Percentiles rank a stretch among this genome's conserved stretches.
Evolutionary conservation across 64 coral and sea anemone genomes (phyloP).

Genomic region (Stylophora pistillata): DNA sequence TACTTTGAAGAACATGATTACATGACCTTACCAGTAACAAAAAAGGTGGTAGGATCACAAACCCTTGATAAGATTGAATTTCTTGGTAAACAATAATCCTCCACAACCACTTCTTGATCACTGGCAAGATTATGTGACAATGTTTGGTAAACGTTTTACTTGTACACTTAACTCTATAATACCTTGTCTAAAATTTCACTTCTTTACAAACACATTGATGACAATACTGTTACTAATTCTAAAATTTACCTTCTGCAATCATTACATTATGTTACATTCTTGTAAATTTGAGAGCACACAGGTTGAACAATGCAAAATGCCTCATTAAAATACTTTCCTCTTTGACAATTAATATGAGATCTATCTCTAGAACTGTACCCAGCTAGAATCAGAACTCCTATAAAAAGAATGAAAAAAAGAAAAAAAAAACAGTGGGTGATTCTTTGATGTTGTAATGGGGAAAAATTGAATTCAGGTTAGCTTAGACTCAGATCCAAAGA

Average conservation of each 20-base stretch:
- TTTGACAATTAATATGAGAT: neutral
- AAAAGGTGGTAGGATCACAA: too few relatives aligned
- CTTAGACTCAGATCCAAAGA: too few relatives aligned
- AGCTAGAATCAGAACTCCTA: slow-evolving; percentile 47
- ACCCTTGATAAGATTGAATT: too few relatives aligned
- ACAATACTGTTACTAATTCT: neutral
- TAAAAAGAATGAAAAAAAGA: slow-evolving; percentile 7
- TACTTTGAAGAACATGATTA: too few relatives aligned
- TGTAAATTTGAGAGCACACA: neutral
- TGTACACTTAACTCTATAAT: too few relatives aligned
- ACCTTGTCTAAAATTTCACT: too few relatives aligned
- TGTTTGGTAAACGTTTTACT: too few relatives aligned
- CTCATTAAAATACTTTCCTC: slow-evolving; percentile 7
- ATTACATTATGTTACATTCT: neutral
- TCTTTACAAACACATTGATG: too few relatives aligned
- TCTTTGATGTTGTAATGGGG: neutral
- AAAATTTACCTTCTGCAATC: neutral
- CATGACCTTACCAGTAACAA: too few relatives aligned
- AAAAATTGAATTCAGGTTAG: neutral
- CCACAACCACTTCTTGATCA: too few relatives aligned
- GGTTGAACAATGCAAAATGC: neutral
- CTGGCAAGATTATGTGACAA: too few relatives aligned
- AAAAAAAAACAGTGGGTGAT: neutral
- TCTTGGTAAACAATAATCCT: too few relatives aligned
- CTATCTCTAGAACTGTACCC: slow-evolving; percentile 65